phyloP scores from a whole-genome alignment of 2,888 invertebrate genomes.

The Campoplex capitator region DNA sequence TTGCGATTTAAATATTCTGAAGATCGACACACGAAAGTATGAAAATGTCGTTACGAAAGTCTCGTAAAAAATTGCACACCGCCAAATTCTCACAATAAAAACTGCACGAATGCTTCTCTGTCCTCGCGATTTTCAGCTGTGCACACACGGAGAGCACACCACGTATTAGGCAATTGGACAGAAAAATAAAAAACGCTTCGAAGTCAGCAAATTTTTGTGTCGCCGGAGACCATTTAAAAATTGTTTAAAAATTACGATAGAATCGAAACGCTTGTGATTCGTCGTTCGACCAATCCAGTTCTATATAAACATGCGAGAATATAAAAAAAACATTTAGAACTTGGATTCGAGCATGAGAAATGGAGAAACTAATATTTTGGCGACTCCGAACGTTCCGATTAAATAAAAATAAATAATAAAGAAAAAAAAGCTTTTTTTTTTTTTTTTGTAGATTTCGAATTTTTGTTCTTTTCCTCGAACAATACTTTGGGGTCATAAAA shows the following conservation, averaged over 20 bases:
- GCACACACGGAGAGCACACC: too few species aligned
- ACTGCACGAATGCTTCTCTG: not conserved
- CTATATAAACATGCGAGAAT: not conserved
- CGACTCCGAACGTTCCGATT: too few species aligned
- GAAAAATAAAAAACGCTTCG: conserved; percentile 42
- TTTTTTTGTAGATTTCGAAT: too few species aligned
- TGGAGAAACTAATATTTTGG: too few species aligned
- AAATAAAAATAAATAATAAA: too few species aligned
- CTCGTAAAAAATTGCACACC: not conserved
- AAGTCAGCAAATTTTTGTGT: conserved; percentile 50
- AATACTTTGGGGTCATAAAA: too few species aligned
- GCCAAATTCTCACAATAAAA: not conserved
- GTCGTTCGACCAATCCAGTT: not conserved
- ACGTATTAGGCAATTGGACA: conserved; percentile 32
- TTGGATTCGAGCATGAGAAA: too few species aligned
- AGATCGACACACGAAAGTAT: not conserved
- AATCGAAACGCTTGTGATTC: conserved; percentile 1
- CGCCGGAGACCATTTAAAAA: conserved; percentile 38
- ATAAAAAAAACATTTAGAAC: not conserved
- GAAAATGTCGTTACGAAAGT: not conserved
- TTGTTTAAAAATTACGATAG: conserved; percentile 1
- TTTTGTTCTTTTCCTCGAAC: too few species aligned
- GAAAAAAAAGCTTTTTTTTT: too few species aligned
- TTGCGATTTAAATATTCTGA: not conserved
- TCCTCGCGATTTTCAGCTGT: not conserved